Evolutionary conservation across 2,888 invertebrate species (phyloP).

Genomic region (Palloptera scutellata): DNA sequence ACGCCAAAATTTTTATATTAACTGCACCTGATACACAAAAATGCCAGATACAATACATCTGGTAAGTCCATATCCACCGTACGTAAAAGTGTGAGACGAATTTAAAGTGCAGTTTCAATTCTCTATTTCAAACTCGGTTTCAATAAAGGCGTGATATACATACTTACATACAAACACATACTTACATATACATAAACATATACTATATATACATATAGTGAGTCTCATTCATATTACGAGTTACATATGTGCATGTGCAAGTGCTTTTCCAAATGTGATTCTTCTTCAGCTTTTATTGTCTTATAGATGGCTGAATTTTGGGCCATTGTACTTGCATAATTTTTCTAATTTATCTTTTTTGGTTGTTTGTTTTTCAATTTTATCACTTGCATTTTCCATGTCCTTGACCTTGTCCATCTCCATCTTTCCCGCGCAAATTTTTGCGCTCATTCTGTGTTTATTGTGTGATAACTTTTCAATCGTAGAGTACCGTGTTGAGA

Average conservation of each 20-base stretch:
- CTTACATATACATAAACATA: background rate
- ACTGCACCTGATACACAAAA: background rate
- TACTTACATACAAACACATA: background rate
- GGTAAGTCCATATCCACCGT: conserved; percentile 47
- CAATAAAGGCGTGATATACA: background rate
- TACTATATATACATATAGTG: no score
- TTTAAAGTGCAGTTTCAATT: background rate
- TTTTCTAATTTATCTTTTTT: conserved; percentile 19
- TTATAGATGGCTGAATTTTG: no score
- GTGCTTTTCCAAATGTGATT: conserved; percentile 3
- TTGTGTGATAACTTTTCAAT: background rate
- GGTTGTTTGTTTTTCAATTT: conserved; percentile 15
- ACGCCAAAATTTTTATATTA: background rate
- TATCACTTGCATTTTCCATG: conserved; percentile 16
- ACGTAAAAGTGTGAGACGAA: conserved; percentile 20
- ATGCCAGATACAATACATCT: conserved; percentile 44
- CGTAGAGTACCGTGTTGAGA: no score
- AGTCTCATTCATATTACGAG: no score
- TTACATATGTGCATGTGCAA: conserved; percentile 22
- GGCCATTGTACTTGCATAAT: background rate
- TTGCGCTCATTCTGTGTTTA: background rate
- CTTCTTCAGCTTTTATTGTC: background rate
- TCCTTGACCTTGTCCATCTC: conserved; percentile 39
- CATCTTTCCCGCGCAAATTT: no score
- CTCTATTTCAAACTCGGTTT: background rate